A percentile compares a stretch with the other conserved stretches of the same genome.
Evolutionary conservation across 2,888 invertebrate species (phyloP).

Genomic region (Meteorus colon): DNA sequence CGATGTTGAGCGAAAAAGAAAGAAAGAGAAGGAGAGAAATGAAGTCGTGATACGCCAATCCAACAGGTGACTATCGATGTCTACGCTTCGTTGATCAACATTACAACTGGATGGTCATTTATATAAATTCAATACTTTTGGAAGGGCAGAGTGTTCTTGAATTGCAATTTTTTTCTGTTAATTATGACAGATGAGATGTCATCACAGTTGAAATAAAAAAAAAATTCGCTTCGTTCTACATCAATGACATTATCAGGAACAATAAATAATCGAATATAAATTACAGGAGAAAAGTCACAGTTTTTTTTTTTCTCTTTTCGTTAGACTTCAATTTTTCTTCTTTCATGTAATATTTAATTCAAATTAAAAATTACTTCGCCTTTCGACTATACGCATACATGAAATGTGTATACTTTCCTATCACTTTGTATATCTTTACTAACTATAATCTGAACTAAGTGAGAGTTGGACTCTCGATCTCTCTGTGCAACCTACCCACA

Average conservation of each 20-base stretch:
- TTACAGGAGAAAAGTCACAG: too few relatives aligned
- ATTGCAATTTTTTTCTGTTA: neutral
- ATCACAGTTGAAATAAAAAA: too few relatives aligned
- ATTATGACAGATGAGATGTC: too few relatives aligned
- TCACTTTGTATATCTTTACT: neutral
- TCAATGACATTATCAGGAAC: too few relatives aligned
- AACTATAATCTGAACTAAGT: slow-evolving; percentile 21
- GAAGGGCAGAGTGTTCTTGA: neutral
- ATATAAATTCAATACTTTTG: slow-evolving; percentile 2
- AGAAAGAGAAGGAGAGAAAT: neutral
- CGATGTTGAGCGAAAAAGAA: neutral
- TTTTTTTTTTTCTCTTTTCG: too few relatives aligned
- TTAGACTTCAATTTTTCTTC: neutral
- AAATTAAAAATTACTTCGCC: neutral
- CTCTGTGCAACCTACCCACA: slow-evolving; percentile 35
- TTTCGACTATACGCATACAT: neutral
- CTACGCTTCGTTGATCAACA: slow-evolving; percentile 37
- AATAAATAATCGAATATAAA: too few relatives aligned
- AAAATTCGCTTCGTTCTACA: too few relatives aligned
- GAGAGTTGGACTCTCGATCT: slow-evolving; percentile 44
- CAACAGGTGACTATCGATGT: slow-evolving; percentile 51
- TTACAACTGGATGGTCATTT: neutral
- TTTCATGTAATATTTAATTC: neutral
- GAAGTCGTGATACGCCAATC: slow-evolving; percentile 45
- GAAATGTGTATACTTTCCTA: neutral